phyloP scores from a whole-genome alignment of 2,113 vertebrate genomes.

The Fulmarus glacialis region DNA sequence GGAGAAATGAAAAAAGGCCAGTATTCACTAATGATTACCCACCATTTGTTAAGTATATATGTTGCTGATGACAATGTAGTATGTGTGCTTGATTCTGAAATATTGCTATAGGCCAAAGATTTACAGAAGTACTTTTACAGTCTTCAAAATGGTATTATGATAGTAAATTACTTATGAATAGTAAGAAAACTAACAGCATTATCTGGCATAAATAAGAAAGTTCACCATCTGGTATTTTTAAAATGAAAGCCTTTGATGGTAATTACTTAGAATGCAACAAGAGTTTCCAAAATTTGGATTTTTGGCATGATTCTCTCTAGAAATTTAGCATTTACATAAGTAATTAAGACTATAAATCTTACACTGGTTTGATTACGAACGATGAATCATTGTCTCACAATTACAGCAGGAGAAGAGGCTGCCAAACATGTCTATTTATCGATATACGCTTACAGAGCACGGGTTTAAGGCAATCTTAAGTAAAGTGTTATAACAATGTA shows the following conservation, averaged over 20 bases:
- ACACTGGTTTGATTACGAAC: neutral
- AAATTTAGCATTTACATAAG: conserved; percentile 38
- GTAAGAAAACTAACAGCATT: conserved; percentile 38
- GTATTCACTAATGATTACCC: neutral
- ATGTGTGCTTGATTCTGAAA: neutral
- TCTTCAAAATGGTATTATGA: conserved; percentile 11
- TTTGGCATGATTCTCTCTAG: conserved; percentile 22
- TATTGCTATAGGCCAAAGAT: neutral
- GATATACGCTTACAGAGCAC: neutral
- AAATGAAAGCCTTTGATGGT: conserved; percentile 52
- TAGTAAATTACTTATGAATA: conserved; percentile 34
- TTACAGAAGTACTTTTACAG: neutral
- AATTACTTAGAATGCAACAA: conserved; percentile 46
- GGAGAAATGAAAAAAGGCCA: neutral
- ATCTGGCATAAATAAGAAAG: conserved; percentile 45
- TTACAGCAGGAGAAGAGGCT: conserved; percentile 2
- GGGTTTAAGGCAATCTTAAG: neutral
- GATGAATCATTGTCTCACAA: conserved; percentile 54
- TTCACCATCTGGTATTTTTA: conserved; percentile 63
- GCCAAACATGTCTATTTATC: conserved; percentile 43
- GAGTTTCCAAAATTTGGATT: conserved; percentile 34
- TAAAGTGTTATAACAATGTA: conserved; percentile 26
- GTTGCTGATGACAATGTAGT: neutral
- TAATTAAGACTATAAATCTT: conserved; percentile 65
- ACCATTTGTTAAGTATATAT: neutral